Evolutionary conservation across 2,888 invertebrate genomes (phyloP).

Genomic region (Sinelater perroti): DNA sequence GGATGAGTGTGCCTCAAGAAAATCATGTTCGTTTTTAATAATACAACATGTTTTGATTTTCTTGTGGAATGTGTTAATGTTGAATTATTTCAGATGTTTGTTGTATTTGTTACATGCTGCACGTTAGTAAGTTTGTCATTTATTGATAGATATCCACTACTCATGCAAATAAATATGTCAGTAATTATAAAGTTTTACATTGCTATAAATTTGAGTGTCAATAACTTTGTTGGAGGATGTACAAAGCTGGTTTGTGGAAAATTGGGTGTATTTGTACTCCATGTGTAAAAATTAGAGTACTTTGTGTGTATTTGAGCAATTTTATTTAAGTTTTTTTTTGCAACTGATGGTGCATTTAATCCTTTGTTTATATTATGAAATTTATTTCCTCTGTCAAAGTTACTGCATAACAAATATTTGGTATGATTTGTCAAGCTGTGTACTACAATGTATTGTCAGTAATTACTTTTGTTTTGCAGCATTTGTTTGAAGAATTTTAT

Average conservation of each 20-base stretch:
- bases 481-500: constrained; percentile 4
- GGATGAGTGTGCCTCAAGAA: constrained; percentile 11
- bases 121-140: neutral
- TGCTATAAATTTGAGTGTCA: constrained; percentile 23
- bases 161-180: neutral
- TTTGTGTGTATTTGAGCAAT: constrained; percentile 25
- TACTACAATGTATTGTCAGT: constrained; percentile 29
- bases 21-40: no score
- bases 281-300: constrained; percentile 19
- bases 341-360: constrained; percentile 20
- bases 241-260: no score
- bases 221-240: constrained; percentile 38
- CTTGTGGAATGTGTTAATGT: constrained; percentile 15
- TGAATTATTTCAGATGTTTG: constrained; percentile 10
- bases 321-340: constrained; percentile 30
- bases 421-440: constrained; percentile 29
- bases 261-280: constrained; percentile 11
- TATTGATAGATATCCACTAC: neutral
- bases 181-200: neutral
- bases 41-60: constrained; percentile 5
- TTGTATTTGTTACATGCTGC: neutral
- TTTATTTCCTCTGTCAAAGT: constrained; percentile 38
- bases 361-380: constrained; percentile 30
- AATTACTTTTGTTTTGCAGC: constrained; percentile 11
- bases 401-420: constrained; percentile 29